Evolutionary conservation across 1,140 invertebrate species (phyloP).

Genomic region (Pogonomyrmex barbatus): DNA sequence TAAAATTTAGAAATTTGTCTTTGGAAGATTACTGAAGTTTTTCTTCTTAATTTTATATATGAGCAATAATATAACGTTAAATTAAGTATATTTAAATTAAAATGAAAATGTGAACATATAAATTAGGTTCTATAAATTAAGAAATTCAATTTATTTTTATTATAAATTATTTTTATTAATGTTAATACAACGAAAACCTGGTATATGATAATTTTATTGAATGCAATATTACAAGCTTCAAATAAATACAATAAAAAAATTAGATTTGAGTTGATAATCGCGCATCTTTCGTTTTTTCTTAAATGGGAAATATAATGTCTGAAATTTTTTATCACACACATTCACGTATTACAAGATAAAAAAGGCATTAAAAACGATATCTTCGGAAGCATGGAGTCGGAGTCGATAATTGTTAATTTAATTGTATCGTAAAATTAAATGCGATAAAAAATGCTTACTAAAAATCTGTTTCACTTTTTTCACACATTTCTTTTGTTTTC

Average conservation of each 20-base stretch:
- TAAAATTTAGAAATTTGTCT: background rate
- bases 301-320: background rate
- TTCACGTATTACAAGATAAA: background rate
- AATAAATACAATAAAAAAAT: background rate
- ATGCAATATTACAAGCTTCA: background rate
- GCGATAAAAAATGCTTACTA: background rate
- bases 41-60: background rate
- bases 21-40: background rate
- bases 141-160: background rate
- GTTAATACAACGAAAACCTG: background rate
- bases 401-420: slow-evolving; percentile 1
- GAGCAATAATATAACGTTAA: slow-evolving; percentile 1
- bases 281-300: background rate
- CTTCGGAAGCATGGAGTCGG: background rate
- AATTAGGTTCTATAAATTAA: background rate
- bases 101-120: background rate
- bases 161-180: background rate
- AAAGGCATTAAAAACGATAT: background rate
- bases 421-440: slow-evolving; percentile 2
- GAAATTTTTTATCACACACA: background rate
- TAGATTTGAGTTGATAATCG: background rate
- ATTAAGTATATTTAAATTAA: background rate
- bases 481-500: background rate
- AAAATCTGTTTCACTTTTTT: background rate
- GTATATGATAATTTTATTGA: background rate